Base-by-base conservation (phyloP, 92 coral and sea anemone genomes). In the Scolanthus callimorphus region DNA sequence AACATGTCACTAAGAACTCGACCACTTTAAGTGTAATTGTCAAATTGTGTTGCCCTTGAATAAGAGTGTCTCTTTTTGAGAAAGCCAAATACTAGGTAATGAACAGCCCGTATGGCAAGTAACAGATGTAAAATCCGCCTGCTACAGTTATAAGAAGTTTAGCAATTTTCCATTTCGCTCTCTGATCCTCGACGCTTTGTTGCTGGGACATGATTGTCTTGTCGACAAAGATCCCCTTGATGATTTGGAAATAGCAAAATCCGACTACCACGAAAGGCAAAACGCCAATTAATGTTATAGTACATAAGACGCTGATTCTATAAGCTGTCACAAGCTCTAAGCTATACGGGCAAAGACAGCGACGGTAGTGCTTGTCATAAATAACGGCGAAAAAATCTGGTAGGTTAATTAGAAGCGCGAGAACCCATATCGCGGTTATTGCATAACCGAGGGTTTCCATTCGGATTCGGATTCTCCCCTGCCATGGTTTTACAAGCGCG, bases 401-500 rank as follows among this genome's bases (percentile, higher is more conserved):
- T 12, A 81, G 22, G 25, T 53, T 64, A 15, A 62, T 71, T 11
- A 65, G 25, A 17, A 76, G 25, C 0, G 85, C 75, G 2, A 52
- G 29, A 8, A 57, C 4, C 94, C 94, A 85, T 17, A 81, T 31
- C 13, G 43, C 26, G 15, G 61, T 51, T 49, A 81, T 56, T 20
- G 67, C 88, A 24, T 81, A 65, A 30, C 71, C 39, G 0, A 85
- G 63, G 17, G 44, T 67, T 57, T 81, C 88, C 0, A 26, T 15
- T 41, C 50, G 68, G 1, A 85, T 48, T 3, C 80, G 64, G 0
- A 76, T 61, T 26, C 20, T 65, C 26, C 41, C 65, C 0, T 48
- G 24, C 88, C 80, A 70, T 0, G 94, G 88, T 27, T 85, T 85
- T 29, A 85, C 73, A 0, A 85, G 17, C 4, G 94, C 94, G 49